Evolutionary conservation across 2,888 invertebrate species (phyloP).

Genomic region (Lymantria dispar): DNA sequence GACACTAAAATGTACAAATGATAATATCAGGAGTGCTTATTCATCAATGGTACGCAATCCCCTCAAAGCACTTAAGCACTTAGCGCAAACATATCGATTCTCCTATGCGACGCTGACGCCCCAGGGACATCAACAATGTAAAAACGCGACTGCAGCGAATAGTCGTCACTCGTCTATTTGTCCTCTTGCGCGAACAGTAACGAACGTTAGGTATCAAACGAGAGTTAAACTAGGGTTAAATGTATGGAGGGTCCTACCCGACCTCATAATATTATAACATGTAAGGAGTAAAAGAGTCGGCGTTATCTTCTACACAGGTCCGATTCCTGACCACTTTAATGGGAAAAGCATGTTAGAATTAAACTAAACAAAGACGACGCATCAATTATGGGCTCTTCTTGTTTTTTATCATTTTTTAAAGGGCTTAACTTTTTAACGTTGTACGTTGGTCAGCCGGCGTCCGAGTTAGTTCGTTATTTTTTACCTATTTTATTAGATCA

Average conservation of each 20-base stretch:
- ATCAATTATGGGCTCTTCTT: constrained; percentile 78
- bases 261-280: constrained; percentile 78
- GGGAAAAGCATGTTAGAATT: constrained; percentile 83
- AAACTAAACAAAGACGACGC: constrained; percentile 83
- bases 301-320: constrained; percentile 74
- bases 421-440: constrained; percentile 76
- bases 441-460: constrained; percentile 70
- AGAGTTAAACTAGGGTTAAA: constrained; percentile 72
- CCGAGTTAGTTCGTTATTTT: constrained; percentile 68
- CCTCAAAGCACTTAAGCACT: constrained; percentile 79
- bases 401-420: constrained; percentile 62
- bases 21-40: constrained; percentile 64
- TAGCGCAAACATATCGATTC: constrained; percentile 78
- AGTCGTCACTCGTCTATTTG: constrained; percentile 67
- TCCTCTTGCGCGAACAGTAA: constrained; percentile 52
- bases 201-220: constrained; percentile 42
- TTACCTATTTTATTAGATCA: constrained; percentile 78
- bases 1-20: not conserved
- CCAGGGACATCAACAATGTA: constrained; percentile 73
- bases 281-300: constrained; percentile 79
- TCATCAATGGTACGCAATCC: constrained; percentile 72
- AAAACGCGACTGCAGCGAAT: constrained; percentile 65
- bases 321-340: constrained; percentile 82
- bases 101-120: constrained; percentile 64
- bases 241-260: constrained; percentile 49